Percentiles rank a stretch among this genome's conserved stretches.
These are phyloP conservation scores for Oreochromis niloticus DNA, from an alignment of 2,113 vertebrate genomes.

Conservation along the genomic window DNA sequence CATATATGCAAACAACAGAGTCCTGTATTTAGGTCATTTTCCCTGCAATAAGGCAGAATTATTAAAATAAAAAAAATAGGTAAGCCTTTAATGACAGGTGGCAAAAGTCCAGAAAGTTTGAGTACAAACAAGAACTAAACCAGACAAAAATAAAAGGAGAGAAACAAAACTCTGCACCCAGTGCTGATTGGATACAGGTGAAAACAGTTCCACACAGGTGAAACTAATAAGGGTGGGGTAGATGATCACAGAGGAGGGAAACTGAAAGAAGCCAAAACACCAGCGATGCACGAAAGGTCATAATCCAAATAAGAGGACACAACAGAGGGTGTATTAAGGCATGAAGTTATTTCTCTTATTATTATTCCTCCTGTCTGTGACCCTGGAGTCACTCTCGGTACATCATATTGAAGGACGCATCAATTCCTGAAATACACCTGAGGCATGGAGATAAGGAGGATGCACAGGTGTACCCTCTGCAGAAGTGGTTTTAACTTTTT, in stretches of 20 bases:
- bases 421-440: background rate
- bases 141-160: fast-evolving
- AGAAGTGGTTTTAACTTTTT: background rate
- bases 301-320: background rate
- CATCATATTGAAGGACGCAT: background rate
- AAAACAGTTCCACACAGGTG: background rate
- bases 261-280: background rate
- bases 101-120: background rate
- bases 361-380: background rate
- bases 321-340: background rate
- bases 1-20: background rate
- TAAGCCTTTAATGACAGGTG: background rate
- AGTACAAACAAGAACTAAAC: background rate
- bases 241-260: background rate
- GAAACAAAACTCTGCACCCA: fast-evolving
- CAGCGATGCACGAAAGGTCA: background rate
- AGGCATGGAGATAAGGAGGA: background rate
- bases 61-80: background rate
- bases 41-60: background rate
- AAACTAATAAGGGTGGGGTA: background rate
- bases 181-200: background rate
- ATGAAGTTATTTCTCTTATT: background rate
- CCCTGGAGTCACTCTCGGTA: background rate
- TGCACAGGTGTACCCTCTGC: background rate
- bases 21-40: background rate